Evolutionary conservation across 2,113 vertebrate species (phyloP), one percentile per base, ranked within the genome.

Genomic region (Panthera tigris): DNA sequence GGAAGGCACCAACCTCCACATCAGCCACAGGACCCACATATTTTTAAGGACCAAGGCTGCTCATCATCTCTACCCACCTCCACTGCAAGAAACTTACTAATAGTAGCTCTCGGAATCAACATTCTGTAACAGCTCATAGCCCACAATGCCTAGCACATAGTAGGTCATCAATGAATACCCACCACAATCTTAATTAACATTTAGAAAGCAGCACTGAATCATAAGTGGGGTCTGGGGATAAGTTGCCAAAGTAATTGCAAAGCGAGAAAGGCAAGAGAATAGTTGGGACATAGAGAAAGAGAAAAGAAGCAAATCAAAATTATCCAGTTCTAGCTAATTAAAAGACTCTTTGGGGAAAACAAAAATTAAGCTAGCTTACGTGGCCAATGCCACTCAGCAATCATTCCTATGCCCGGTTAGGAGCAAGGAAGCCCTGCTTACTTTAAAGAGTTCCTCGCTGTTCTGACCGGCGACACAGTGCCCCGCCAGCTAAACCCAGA

Each of bases 231-330:
- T 27, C 73, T 76, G 57, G 45, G 31, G 10, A 73, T 78, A 89
- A 94, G 39, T 16, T 52, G 52, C 21, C 92, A 94, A 96, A 92
- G 91, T 79, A 74, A 83, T 29, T 12, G 79, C 39, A 69, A 50
- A 63, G 21, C n/a, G 31, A 79, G 5, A 80, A 74, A 71, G 25
- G 71, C 21, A 52, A 76, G 85, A 31, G 55, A 76, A 57, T 29
- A 57, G 45, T 61, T 12, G 57, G 23, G 50, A 50, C 90, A 66
- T 45, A 39, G 65, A 52, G 50, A 23, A 65, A 84, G 25, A 92
- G 63, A 80, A 94, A 83, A 88, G 50, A 65, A 87, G 36, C n/a
- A 85, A 91, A 83, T 29, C 68, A 81, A 79, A 96, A 96, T 66
- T 69, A 95, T n/a, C 68, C 55, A 66, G 31, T 83, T 89, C 82